Conservation (phyloP, 2,113 vertebrate species). For the Tenebrosternarchus preto region DNA sequence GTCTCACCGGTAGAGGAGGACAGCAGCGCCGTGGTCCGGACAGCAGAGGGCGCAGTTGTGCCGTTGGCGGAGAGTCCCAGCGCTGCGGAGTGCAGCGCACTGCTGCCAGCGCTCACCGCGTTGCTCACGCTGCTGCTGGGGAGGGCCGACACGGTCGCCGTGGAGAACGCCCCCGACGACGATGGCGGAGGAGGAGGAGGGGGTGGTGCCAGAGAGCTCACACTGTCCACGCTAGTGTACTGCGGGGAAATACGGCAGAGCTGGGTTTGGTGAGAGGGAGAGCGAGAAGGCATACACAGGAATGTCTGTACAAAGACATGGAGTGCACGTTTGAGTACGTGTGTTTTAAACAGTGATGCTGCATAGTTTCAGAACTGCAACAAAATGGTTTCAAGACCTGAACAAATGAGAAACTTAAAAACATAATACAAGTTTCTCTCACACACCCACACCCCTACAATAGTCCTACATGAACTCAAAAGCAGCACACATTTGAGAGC, state of each 20-base stretch:
- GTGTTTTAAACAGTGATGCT: too few relatives aligned
- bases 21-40: slow-evolving; percentile 78
- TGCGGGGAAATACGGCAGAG: slow-evolving; percentile 54
- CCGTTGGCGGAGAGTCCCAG: slow-evolving; percentile 83
- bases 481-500: too few relatives aligned
- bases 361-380: too few relatives aligned
- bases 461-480: too few relatives aligned
- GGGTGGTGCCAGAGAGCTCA: slow-evolving; percentile 77
- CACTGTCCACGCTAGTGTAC: slow-evolving; percentile 84
- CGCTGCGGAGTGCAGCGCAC: slow-evolving; percentile 73
- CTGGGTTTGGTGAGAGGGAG: slow-evolving; percentile 33
- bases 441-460: too few relatives aligned
- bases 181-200: slow-evolving; percentile 66
- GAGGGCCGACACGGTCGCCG: slow-evolving; percentile 70
- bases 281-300: background rate
- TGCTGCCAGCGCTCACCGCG: slow-evolving; percentile 58
- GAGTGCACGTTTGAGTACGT: background rate
- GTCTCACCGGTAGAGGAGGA: slow-evolving; percentile 82
- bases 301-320: background rate
- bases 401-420: too few relatives aligned
- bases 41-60: slow-evolving; percentile 75
- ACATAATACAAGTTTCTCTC: too few relatives aligned
- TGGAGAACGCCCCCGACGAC: slow-evolving; percentile 78
- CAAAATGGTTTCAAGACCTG: too few relatives aligned
- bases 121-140: slow-evolving; percentile 65